Evolutionary conservation across 1,140 invertebrate species (phyloP).

Genomic region (Drosophila azteca): DNA sequence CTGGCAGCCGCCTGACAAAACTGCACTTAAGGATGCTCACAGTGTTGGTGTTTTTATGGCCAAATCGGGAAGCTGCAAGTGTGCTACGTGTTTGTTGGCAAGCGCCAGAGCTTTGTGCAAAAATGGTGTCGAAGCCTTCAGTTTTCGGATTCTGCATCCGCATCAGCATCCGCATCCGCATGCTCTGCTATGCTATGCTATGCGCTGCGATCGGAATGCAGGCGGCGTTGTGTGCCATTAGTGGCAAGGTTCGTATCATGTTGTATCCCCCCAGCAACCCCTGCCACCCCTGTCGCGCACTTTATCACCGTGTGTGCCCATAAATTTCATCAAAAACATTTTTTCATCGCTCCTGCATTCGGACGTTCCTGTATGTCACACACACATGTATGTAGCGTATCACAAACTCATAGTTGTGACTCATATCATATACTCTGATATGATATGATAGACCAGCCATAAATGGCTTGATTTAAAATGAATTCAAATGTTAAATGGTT

Average conservation of each 20-base stretch:
- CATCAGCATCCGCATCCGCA: not conserved
- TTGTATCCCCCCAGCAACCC: conserved; percentile 6
- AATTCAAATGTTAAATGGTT: not conserved
- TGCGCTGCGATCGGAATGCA: conserved; percentile 55
- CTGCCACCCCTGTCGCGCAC: not conserved
- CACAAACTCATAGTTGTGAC: conserved; percentile 5
- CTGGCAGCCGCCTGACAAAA: conserved; percentile 8
- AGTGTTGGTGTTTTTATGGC: conserved; percentile 59
- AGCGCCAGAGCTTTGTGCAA: conserved; percentile 53
- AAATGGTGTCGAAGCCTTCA: conserved; percentile 49
- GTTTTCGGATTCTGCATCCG: conserved; percentile 33
- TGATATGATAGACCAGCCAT: no score
- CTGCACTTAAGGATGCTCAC: conserved; percentile 50
- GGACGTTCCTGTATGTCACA: no score
- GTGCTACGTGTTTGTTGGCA: conserved; percentile 64
- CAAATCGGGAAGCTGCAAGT: conserved; percentile 58
- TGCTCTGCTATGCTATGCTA: not conserved
- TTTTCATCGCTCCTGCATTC: conserved; percentile 21
- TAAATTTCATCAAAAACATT: conserved; percentile 42
- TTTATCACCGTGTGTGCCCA: conserved; percentile 36
- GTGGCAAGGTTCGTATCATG: conserved; percentile 29
- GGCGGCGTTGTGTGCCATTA: conserved; percentile 33
- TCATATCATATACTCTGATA: no score
- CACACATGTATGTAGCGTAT: no score
- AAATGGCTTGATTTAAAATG: conserved; percentile 8